A percentile compares a stretch with the other conserved stretches of the same genome.
Evolutionary conservation across 2,797 vertebrate genomes (phyloP).

Genomic region (Manis crassicaudata): DNA sequence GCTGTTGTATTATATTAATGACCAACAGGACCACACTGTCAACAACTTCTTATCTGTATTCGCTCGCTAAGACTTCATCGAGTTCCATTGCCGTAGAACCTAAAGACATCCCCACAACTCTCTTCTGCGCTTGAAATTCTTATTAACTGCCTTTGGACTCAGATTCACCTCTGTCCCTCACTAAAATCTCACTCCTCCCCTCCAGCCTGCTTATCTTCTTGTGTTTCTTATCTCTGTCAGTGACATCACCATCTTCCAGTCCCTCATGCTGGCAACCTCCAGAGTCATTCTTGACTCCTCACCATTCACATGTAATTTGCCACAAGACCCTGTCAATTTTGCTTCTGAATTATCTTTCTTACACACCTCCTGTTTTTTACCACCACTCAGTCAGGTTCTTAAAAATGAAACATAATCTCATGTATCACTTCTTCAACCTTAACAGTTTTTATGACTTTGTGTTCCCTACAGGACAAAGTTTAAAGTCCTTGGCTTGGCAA

Average conservation of each 20-base stretch:
- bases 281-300: background rate
- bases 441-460: slow-evolving; percentile 46
- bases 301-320: background rate
- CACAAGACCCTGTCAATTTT: background rate
- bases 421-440: slow-evolving; percentile 6
- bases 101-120: background rate
- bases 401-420: background rate
- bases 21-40: background rate
- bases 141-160: background rate
- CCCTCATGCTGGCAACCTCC: background rate
- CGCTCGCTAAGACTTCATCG: background rate
- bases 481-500: slow-evolving; percentile 28
- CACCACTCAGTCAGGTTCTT: background rate
- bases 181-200: background rate
- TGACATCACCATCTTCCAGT: background rate
- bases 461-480: background rate
- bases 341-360: background rate
- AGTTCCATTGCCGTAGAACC: background rate
- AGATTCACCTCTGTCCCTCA: background rate
- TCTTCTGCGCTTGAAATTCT: slow-evolving; percentile 11
- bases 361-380: background rate
- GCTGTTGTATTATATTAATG: background rate
- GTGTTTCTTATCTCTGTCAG: background rate
- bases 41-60: background rate
- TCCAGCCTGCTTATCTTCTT: background rate